Conservation (phyloP, 2,113 vertebrate species). For the Ailuropoda melanoleuca region DNA sequence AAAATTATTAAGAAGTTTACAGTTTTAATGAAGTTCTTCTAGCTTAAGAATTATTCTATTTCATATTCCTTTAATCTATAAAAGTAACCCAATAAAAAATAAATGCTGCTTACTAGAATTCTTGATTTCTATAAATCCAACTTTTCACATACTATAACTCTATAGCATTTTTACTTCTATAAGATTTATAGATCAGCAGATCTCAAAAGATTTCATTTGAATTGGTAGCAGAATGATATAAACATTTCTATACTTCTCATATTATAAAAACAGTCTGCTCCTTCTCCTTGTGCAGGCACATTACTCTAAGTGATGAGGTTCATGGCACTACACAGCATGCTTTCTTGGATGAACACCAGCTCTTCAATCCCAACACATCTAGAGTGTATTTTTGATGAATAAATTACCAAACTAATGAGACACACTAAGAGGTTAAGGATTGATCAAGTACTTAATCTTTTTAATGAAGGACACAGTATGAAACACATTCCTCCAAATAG, state of each 20-base stretch:
- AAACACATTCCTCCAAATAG: constrained; percentile 65
- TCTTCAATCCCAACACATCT: constrained; percentile 55
- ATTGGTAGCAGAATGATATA: background rate
- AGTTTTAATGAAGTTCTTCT: background rate
- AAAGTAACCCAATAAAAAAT: background rate
- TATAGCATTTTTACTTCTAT: background rate
- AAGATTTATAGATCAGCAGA: background rate
- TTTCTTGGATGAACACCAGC: constrained; percentile 65
- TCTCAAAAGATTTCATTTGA: constrained; percentile 15
- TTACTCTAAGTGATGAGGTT: constrained; percentile 47
- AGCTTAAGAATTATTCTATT: background rate
- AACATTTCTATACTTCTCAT: background rate
- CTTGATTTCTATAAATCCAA: background rate
- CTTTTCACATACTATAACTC: background rate
- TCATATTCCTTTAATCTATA: constrained; percentile 41
- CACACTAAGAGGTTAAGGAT: constrained; percentile 72
- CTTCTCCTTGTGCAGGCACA: background rate
- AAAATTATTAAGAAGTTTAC: background rate
- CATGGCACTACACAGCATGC: constrained; percentile 37
- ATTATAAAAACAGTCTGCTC: background rate
- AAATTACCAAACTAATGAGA: constrained; percentile 79
- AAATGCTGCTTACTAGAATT: constrained; percentile 27
- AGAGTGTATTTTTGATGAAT: constrained; percentile 76
- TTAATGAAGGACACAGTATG: constrained; percentile 80
- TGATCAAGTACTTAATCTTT: constrained; percentile 79